Evolutionary conservation across 2,888 invertebrate species (phyloP), one percentile per base, ranked within the genome.

Genomic region (Drosophila greeni): DNA sequence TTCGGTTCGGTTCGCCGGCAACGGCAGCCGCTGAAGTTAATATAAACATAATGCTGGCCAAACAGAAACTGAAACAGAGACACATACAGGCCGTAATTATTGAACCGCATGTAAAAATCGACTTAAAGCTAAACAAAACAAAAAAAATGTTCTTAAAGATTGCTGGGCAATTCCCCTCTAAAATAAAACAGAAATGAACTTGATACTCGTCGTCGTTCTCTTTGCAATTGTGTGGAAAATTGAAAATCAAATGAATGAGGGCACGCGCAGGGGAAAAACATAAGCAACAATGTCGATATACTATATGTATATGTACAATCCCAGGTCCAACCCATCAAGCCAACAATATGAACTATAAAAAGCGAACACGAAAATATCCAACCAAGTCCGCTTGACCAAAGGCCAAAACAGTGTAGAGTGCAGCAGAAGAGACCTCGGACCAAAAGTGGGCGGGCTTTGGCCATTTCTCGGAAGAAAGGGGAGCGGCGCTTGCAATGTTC

Each of bases 201-300:
- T 79, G 76, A 78, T 78, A 66, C 52, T 43, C 40, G 16, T 18
- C 64, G 54, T 43, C 64, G 42, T 34, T 26, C 36, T 73, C 67
- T 72, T 74, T 62, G 74, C 83, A 82, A 82, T 81, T 81, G 80
- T 82, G 83, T 82, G 80, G 80, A 82, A 81, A 81, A 81, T 81
- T 82, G 76, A 82, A 80, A 68, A 82, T 79, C 75, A 80, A 82
- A 77, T 80, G 75, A 82, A 69, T 40, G 57, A 54, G 55, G 64
- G 51, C 66, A 39, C 47, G 53, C 23, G 42, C n/a, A 18, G 33
- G 56, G 23, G 48, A 43, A 31, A 62, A 45, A 29, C 37, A 48
- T 53, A 43, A 58, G 66, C 67, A 73, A 66, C 65, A 76, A 64
- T 79, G 73, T 73, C 65, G 69, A 54, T 52, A 62, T 59, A 26